Conservation (phyloP, 2,888 invertebrate genomes). For the Protonemura montana region DNA sequence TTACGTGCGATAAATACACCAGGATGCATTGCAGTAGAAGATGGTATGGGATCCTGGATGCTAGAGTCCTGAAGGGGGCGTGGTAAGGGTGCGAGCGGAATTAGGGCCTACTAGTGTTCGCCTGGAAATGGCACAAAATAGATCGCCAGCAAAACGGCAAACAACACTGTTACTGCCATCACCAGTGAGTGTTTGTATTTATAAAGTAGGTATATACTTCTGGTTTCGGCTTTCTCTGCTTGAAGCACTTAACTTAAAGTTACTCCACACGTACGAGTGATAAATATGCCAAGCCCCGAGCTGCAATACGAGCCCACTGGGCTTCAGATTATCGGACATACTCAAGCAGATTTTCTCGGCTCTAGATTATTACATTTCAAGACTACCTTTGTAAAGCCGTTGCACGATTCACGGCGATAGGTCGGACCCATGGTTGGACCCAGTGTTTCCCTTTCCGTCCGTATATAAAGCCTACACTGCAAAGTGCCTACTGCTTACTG, state of each 20-base stretch:
- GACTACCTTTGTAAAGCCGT: neutral
- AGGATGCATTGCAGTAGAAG: neutral
- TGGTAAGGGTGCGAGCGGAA: neutral
- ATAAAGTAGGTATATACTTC: neutral
- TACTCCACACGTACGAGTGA: slow-evolving; percentile 33
- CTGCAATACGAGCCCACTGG: slow-evolving; percentile 9
- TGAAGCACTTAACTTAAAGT: slow-evolving; percentile 33
- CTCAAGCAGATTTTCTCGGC: slow-evolving; percentile 17
- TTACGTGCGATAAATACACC: neutral
- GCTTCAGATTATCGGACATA: slow-evolving; percentile 31
- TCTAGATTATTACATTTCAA: neutral
- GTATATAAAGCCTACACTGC: neutral
- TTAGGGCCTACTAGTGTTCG: neutral
- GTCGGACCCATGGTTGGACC: no score
- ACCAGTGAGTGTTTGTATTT: neutral
- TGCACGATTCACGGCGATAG: no score
- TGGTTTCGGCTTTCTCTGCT: neutral
- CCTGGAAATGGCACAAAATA: neutral
- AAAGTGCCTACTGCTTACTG: neutral
- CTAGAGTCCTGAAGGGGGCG: neutral
- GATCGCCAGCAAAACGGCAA: neutral
- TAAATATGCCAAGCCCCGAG: slow-evolving; percentile 30
- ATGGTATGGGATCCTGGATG: neutral
- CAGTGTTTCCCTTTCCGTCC: no score
- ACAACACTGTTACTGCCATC: slow-evolving; percentile 28